phyloP scores from a whole-genome alignment of 2,113 vertebrate genomes.

The Elgaria multicarinata region DNA sequence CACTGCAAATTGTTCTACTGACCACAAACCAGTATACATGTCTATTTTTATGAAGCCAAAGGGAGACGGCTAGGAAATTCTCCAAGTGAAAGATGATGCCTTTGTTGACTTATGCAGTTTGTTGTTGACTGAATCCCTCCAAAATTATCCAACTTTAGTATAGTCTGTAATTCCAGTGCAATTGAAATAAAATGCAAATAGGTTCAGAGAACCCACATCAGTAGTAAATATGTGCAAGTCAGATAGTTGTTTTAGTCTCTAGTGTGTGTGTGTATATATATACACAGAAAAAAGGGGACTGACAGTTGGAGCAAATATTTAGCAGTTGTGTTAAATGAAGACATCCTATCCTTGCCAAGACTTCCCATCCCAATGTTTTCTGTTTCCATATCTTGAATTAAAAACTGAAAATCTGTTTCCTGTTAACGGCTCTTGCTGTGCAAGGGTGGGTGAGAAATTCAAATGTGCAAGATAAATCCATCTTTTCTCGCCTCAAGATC shows the following conservation, averaged over 20 bases:
- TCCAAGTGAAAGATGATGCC: background rate
- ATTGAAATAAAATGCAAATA: background rate
- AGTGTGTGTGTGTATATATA: background rate
- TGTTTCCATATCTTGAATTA: background rate
- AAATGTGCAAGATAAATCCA: background rate
- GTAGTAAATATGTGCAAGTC: background rate
- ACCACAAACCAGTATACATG: background rate
- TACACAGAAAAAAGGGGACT: background rate
- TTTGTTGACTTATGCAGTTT: background rate
- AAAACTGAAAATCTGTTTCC: background rate
- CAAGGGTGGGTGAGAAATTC: background rate
- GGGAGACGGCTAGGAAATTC: background rate
- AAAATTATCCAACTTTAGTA: background rate
- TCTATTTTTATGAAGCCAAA: background rate
- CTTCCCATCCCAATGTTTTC: no score
- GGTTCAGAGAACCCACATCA: background rate
- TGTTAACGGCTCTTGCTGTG: background rate
- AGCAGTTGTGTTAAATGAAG: background rate
- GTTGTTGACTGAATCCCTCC: background rate
- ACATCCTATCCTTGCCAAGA: background rate
- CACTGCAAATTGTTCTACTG: background rate
- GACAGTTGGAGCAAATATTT: background rate
- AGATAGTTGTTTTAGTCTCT: background rate
- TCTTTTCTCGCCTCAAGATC: background rate
- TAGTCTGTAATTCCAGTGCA: background rate